Base-by-base conservation (phyloP, 1,140 invertebrate species). In the Trypoxylus dichotomus region DNA sequence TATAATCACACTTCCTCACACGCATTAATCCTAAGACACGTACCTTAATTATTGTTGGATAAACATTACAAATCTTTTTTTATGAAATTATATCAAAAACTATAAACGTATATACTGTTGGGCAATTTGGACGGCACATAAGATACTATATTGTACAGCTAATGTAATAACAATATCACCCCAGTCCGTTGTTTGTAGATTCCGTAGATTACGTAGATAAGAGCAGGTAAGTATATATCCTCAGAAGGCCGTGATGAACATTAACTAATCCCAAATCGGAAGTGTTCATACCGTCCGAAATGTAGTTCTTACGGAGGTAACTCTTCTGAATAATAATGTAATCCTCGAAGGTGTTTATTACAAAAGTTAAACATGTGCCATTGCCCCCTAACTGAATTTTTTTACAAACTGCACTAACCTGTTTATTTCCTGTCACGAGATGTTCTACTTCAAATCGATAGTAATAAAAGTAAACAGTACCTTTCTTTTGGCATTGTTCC, bases 1-100 rank as follows among this genome's bases (percentile, higher is more conserved):
- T 74, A 74, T 74, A 74, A 41, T 74, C 76, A 77, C 43, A 77
- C 76, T 37, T 32, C 71, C 76, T 73, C 68, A 73, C 76, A 77
- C 47, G 68, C 76, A 24, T 77, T 74, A 74, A 68, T 77, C 71
- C 42, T 68, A 68, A 25, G 60, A 68, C 63, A 68, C 68, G 60
- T 77, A 77, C 76, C 76, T 77, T 68, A 8, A 21, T 15, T 74
- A 32, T 19, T 54, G 29, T 25, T 60, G 76, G 27, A 68, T 25
- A 68, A 68, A 68, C 1, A 27, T 25, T 68, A 27, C 10, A 27
- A 68, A 11, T 68, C 25, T 24, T 68, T n/a, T n/a, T 68, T 27
- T 68, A 11, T 24, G 13, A 10, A 68, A 24, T 68, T 11, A 68
- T 19, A 68, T 68, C 27, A 68, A 27, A 24, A 8, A 37, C 5